These are phyloP conservation scores for Diadema setosum DNA, from an alignment of 35 echinoderm and acorn worm genomes.

Conservation along the genomic window DNA sequence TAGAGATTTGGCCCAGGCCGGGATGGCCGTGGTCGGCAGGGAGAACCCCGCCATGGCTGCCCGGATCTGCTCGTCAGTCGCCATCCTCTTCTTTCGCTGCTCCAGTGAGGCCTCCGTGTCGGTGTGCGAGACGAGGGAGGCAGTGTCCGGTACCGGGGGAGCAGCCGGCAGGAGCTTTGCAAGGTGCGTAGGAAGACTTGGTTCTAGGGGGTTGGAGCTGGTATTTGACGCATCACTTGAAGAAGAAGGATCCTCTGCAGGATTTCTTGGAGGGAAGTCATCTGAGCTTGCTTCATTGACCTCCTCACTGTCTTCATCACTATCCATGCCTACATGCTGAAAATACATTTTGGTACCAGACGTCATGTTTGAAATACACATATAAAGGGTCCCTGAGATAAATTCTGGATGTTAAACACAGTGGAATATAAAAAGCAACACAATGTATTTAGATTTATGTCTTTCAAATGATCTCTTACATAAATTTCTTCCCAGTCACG, in stretches of 20 bases:
- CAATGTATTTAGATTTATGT: too few relatives aligned
- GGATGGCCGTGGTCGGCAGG: conserved; percentile 27
- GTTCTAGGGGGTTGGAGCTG: not conserved
- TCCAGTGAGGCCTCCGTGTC: conserved; percentile 15
- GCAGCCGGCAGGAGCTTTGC: conserved; percentile 2
- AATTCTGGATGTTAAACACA: not conserved
- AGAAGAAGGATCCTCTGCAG: not conserved
- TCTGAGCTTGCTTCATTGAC: not conserved
- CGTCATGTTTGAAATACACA: not conserved
- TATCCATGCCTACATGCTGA: not conserved
- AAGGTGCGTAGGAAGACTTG: conserved; percentile 16
- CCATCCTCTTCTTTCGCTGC: conserved; percentile 45
- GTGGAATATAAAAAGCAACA: too few relatives aligned
- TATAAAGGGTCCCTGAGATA: not conserved
- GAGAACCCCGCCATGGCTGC: conserved; percentile 44
- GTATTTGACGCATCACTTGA: not conserved
- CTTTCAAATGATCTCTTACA: too few relatives aligned
- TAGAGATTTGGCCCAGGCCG: conserved; percentile 34
- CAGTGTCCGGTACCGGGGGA: conserved; percentile 10
- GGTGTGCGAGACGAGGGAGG: conserved; percentile 22
- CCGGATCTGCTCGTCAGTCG: conserved; percentile 69
- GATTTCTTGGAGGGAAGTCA: not conserved
- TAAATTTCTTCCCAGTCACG: too few relatives aligned
- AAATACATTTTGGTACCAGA: not conserved
- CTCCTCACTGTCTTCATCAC: not conserved